A percentile compares a stretch with the other conserved stretches of the same genome.
Evolutionary conservation across 2,797 vertebrate species (phyloP).

Genomic region (Garrulus glandarius): DNA sequence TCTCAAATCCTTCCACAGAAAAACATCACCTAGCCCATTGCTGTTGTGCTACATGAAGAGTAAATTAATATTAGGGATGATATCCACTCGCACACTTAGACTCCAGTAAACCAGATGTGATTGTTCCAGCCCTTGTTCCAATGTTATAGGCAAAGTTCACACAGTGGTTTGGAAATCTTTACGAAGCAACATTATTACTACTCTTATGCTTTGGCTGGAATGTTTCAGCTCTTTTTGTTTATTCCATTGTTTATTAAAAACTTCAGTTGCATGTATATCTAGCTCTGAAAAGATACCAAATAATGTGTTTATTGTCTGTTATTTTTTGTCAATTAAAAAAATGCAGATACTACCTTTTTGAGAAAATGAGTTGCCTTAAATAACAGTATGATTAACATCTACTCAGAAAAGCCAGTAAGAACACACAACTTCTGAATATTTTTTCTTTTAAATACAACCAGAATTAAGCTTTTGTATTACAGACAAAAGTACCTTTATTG

Average conservation of each 20-base stretch:
- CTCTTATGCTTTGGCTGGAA: not conserved
- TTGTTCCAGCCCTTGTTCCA: not conserved
- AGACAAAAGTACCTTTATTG: slow-evolving; percentile 4
- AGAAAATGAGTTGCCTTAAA: not conserved
- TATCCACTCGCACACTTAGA: not conserved
- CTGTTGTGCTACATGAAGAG: not conserved
- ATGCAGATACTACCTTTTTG: not conserved
- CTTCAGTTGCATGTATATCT: not conserved
- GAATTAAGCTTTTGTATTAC: not conserved
- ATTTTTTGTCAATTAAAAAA: not conserved
- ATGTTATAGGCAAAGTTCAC: not conserved
- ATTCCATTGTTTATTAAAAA: not conserved
- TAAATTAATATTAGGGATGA: not conserved
- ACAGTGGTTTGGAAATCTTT: not conserved
- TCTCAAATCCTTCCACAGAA: not conserved
- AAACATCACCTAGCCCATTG: not conserved
- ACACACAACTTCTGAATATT: not conserved
- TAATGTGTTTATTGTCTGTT: not conserved
- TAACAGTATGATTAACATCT: not conserved
- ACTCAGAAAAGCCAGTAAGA: not conserved
- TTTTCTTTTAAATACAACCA: not conserved
- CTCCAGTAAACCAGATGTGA: not conserved
- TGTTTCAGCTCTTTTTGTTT: not conserved
- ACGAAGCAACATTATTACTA: not conserved
- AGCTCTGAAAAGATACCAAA: not conserved